Evolutionary conservation across 2,797 vertebrate species (phyloP), one percentile per base, ranked within the genome.

Genomic region (Hybognathus amarus): DNA sequence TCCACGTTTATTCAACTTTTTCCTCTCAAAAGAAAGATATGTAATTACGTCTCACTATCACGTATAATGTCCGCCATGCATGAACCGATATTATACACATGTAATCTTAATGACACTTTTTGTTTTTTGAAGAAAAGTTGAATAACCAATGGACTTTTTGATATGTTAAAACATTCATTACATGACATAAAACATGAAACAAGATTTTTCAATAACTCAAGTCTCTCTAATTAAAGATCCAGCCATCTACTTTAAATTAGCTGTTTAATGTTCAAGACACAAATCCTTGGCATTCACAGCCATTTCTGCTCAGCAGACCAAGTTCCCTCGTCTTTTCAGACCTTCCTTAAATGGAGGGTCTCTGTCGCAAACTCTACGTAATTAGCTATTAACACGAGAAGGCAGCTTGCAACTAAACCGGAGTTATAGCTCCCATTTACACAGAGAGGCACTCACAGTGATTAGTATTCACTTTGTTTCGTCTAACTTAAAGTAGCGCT

Each of bases 381-480:
- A 87, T 88, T 84, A 86, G 84, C 85, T 79, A 88, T 86, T 85
- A 88, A 84, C 85, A 84, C 87, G 70, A 77, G 80, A 77, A 85
- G 77, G 50, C 76, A 68, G 77, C 75, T 42, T 54, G 56, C 85
- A 86, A 85, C 84, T 86, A 82, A 88, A 87, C 76, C 67, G 45
- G 68, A 85, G 81, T 87, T 80, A 87, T 86, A 52, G 76, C 78
- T 85, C 75, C 80, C 85, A 84, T 89, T 87, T 85, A 84, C 66
- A 78, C 77, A 66, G 68, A 80, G 70, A 69, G 71, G 80, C 87
- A 87, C 87, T 84, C 70, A 80, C 61, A 38, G 85, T 88, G 82
- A 87, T 89, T 87, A 89, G 84, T 78, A 82, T 89, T 89, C 83
- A 67, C 80, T 82, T 82, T 78, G 63, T 80, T 79, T 80, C 81